Evolutionary conservation across 2,888 invertebrate species (phyloP), one percentile per base, ranked within the genome.

Genomic region (Apamea anceps): DNA sequence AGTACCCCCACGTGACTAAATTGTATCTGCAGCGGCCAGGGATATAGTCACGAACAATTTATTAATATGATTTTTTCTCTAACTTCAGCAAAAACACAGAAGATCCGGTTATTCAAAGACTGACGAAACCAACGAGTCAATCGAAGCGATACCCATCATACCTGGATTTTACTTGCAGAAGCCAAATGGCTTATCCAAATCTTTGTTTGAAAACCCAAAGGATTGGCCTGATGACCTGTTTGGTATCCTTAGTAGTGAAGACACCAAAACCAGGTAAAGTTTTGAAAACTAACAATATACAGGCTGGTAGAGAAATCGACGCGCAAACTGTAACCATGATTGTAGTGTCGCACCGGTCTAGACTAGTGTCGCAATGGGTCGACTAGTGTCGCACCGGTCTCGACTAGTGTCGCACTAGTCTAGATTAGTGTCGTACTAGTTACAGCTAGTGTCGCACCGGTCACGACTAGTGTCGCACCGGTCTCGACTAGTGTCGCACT

Each of bases 141-240:
- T 37, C 0, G 86, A 83, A 81, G 87, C 89, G 0, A 90, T 91
- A 13, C 89, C 90, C 0, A 87, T 93, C 0, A 72, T 90, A 4
- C 95, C 95, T 0, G 95, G 95, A 0, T 94, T 94, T 32, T 91
- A 94, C 0, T 85, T 95, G 48, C 78, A 95, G 7, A 91, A 89
- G 45, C 95, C 95, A 0, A 63, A 78, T 0, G 88, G 81, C 0
- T 92, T 91, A 88, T 90, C 94, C 3, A 91, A 92, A 51, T 94
- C 95, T 4, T 85, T 93, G 0, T 86, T 89, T 0, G 93, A 92
- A 62, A 95, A 87, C 48, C 95, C 95, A 2, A 88, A 86, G 28
- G 88, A 93, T 18, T 25, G 77, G 0, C 80, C 78, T 0, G 85
- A 83, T 13, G 80, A 85, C 8, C 93, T 94, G 0, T 94, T 95